Base-by-base conservation (phyloP, 2,797 vertebrate species). In the Tragelaphus oryx region DNA sequence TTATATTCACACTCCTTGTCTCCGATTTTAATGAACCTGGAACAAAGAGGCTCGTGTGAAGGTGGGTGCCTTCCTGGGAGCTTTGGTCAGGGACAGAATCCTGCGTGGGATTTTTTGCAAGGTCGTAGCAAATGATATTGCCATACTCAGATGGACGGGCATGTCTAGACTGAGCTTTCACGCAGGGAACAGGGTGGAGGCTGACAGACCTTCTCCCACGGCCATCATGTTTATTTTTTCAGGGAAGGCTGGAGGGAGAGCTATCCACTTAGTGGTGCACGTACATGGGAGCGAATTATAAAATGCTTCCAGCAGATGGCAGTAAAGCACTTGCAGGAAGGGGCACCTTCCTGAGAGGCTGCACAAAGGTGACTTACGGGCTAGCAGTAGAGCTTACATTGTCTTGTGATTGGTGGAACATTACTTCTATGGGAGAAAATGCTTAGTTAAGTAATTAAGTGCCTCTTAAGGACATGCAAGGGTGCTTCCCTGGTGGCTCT, bases 1-100 rank as follows among this genome's bases (percentile, higher is more conserved):
- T 99, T 99, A 97, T 99, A 99, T 92, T 99, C 99, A 22, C 99
- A 99, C 93, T 99, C 99, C 97, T 99, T 99, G 98, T 99, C 99
- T 37, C 99, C 99, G 0, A 99, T 99, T 98, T 98, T 99, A 92
- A 99, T 98, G 98, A 98, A 99, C 95, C 99, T 99, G 98, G 55
- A 97, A 95, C 30, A 30, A 6, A 75, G 90, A 83, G 62, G 59
- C 8, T 94, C 52, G 4, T 1, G 55, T 95, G 50, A 96, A 57
- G 65, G 20, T 46, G 18, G 33, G 44, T 50, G 2, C 33, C 52
- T 87, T 86, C 54, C 71, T 37, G 2, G 12, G 50, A 75, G 28
- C 54, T 50, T 30, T 52, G 75, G 14, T 81, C 20, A n/a, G 30
- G 13, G 16, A 65, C 6, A 91, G 71, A 88, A 87, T 59, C 55